Conservation (phyloP, 2,888 invertebrate genomes). For the Trimorus sp. region DNA sequence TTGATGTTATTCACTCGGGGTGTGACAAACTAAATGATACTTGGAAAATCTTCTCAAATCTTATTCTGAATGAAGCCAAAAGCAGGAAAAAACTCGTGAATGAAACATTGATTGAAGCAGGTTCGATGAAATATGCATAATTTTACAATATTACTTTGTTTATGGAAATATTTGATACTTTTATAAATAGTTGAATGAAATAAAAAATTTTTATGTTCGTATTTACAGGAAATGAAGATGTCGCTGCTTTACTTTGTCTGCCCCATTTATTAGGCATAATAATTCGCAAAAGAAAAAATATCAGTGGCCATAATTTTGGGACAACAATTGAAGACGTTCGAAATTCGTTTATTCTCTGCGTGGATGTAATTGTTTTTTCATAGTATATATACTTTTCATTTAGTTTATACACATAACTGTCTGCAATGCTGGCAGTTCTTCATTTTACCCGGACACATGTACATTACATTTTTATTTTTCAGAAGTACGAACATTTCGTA, state of each 20-base stretch:
- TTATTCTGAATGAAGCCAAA: not conserved
- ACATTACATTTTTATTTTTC: too few species aligned
- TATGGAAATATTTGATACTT: too few species aligned
- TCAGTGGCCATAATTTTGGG: slow-evolving; percentile 6
- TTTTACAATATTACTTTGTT: too few species aligned
- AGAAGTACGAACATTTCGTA: too few species aligned
- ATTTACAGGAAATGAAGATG: slow-evolving; percentile 3
- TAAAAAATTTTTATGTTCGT: slow-evolving; percentile 4
- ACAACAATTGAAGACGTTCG: too few species aligned
- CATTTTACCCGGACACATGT: too few species aligned
- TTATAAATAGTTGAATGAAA: too few species aligned
- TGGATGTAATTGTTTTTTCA: too few species aligned
- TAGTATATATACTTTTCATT: too few species aligned
- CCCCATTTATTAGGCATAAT: slow-evolving; percentile 6
- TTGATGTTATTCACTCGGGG: slow-evolving; percentile 3
- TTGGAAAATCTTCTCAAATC: not conserved
- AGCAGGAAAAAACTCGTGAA: not conserved
- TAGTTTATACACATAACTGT: too few species aligned
- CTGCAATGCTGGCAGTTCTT: too few species aligned
- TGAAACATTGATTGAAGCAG: not conserved
- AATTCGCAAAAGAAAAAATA: slow-evolving; percentile 19
- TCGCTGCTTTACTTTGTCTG: slow-evolving; percentile 22
- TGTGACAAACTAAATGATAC: not conserved
- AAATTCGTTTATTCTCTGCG: too few species aligned
- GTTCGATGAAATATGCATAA: not conserved